Base-by-base conservation (phyloP, 2,113 vertebrate species). In the Budorcas taxicolor region DNA sequence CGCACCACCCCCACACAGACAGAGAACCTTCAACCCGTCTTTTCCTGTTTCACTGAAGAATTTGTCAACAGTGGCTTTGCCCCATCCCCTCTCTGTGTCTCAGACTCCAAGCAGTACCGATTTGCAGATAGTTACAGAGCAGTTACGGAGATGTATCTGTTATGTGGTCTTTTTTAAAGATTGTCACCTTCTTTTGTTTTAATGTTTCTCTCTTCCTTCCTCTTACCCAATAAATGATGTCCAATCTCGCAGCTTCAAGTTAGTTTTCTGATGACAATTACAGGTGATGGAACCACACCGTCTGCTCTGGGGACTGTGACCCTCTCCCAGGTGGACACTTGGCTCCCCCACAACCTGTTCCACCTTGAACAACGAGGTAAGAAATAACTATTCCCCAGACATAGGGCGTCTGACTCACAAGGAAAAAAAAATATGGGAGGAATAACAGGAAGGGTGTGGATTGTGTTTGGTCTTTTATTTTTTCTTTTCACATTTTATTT, bases 211-310 rank as follows among this genome's bases (percentile, higher is more conserved):
- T 1, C 6, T 15, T 23, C 10, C 2, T 47, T 36, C 58, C 17
- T 7, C 13, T 7, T 3, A 8, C 33, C 88, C 83, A 78, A 31
- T 81, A 96, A 94, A 78, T 40, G 91, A 29, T 5, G 36, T 96
- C 96, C 96, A 57, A 80, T 17, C 88, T 87, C n/a, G 0, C 45
- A n/a, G 21, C 47, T 96, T 78, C 1, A 2, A 93, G 60, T 10
- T 50, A 45, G 1, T 83, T 74, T 96, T 97, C 95, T 92, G 40
- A 3, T 88, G 92, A 96, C 58, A 95, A 98, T 97, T 97, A 92
- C 71, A 50, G 92, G 50, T 55, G 97, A 94, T 2, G 50, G 78
- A 97, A 82, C 40, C 58, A 9, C 47, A 97, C 87, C 80, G 96
- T 97, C 97, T 91, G 60, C 57, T 97, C 71, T 50, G 21, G 89